Evolutionary conservation across 2,888 invertebrate genomes (phyloP).

Genomic region (Bugulina stolonifera): DNA sequence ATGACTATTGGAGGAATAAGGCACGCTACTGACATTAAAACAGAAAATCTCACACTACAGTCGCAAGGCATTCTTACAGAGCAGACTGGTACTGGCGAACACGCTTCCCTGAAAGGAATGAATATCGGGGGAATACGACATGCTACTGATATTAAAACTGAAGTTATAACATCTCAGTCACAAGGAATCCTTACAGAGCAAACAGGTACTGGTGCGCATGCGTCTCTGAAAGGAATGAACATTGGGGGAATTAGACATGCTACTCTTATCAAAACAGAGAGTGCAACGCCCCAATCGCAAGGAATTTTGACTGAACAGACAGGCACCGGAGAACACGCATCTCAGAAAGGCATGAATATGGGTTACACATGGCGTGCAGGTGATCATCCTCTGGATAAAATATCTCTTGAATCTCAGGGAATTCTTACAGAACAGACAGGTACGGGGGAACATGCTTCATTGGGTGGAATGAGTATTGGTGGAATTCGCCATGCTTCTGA

Average conservation of each 20-base stretch:
- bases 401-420: background rate
- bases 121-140: background rate
- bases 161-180: background rate
- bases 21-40: background rate
- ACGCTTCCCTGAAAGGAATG: slow-evolving; percentile 24
- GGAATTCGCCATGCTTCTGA: background rate
- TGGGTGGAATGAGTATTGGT: slow-evolving; percentile 21
- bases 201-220: slow-evolving; percentile 11
- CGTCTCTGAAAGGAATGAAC: slow-evolving; percentile 7
- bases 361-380: background rate
- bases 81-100: background rate
- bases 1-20: background rate
- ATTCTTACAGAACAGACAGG: slow-evolving; percentile 1
- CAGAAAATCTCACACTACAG: background rate
- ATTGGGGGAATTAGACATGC: background rate
- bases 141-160: background rate
- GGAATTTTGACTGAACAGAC: background rate
- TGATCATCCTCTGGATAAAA: background rate
- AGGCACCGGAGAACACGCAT: slow-evolving; percentile 5
- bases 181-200: background rate
- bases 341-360: slow-evolving; percentile 7
- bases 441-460: slow-evolving; percentile 8
- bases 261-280: background rate
- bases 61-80: background rate
- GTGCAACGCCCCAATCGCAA: background rate